Base-by-base conservation (phyloP, 2,113 vertebrate species). In the Gymnocephalus cernua region DNA sequence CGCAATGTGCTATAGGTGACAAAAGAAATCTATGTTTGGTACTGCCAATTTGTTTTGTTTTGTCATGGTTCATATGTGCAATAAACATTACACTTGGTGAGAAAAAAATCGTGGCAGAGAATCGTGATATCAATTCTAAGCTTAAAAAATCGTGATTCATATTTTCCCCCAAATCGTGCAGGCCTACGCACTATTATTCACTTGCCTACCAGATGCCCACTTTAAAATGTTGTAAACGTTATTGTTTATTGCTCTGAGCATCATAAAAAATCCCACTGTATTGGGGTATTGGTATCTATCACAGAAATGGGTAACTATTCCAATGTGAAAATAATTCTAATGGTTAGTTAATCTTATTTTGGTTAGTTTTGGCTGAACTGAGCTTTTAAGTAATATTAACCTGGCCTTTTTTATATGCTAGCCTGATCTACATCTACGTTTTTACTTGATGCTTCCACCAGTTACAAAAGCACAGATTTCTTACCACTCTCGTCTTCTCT, bases 391-490 rank as follows among this genome's bases (percentile, higher is more conserved):
- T 45, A n/a, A 29, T 10, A 45, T 32, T 23, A 2, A 44, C 41
- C 8, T 38, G 18, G 29, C 2, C 38, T 27, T 29, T 58, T 27
- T 29, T 25, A 16, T 10, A 19, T 64, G 27, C 1, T 41, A 27
- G 5, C 32, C 18, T 5, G 6, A 14, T 62, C 8, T 64, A 35
- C 65, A 62, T 63, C 51, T 59, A 63, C 68, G 38, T 64, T 41
- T 69, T 61, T 68, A 61, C 25, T 59, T 5, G 12, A 48, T 38
- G 44, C 27, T 48, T 62, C 44, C 61, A 44, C 56, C 29, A 56
- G 19, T 63, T 38, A 70, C n/a, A 79, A 61, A 61, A 13, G 53
- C 57, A 44, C 27, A 74, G 25, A 38, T 56, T 71, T n/a, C 35
- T 68, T 59, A 50, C 47, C 13, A 12, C 63, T 38, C 56, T 56